These are phyloP conservation scores for Anthophora plumipes DNA, from an alignment of 2,888 invertebrate species.

Conservation along the genomic window DNA sequence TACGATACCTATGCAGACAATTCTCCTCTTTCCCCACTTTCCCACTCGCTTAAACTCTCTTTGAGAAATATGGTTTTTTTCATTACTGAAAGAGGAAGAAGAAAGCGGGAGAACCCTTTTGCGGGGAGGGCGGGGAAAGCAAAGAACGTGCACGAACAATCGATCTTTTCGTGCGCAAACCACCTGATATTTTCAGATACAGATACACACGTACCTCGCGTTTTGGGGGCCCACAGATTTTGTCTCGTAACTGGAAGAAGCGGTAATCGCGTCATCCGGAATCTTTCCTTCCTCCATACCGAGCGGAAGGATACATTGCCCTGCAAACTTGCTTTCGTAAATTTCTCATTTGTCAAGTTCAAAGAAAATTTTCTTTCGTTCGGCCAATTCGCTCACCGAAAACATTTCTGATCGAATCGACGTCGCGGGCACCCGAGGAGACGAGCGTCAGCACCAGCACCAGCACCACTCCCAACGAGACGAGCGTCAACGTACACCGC, in stretches of 20 bases:
- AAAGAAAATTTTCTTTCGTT: no score
- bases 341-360: no score
- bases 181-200: no score
- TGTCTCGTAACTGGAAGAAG: slow-evolving; percentile 94
- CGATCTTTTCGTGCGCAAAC: no score
- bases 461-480: slow-evolving; percentile 62
- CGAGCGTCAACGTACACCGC: slow-evolving; percentile 45
- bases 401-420: slow-evolving; percentile 76
- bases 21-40: background rate
- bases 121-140: no score
- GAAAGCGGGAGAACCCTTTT: no score
- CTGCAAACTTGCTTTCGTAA: slow-evolving; percentile 82
- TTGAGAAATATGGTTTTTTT: no score
- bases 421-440: slow-evolving; percentile 75
- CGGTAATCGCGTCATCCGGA: slow-evolving; percentile 93
- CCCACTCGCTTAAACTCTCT: background rate
- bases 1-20: no score
- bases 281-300: slow-evolving; percentile 96
- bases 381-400: slow-evolving; percentile 76
- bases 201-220: slow-evolving; percentile 89
- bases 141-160: no score
- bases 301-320: slow-evolving; percentile 90
- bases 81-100: no score
- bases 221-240: slow-evolving; percentile 95
- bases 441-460: no score